phyloP scores from a whole-genome alignment of 92 coral and sea anemone species.

The Epizoanthus stellaris region DNA sequence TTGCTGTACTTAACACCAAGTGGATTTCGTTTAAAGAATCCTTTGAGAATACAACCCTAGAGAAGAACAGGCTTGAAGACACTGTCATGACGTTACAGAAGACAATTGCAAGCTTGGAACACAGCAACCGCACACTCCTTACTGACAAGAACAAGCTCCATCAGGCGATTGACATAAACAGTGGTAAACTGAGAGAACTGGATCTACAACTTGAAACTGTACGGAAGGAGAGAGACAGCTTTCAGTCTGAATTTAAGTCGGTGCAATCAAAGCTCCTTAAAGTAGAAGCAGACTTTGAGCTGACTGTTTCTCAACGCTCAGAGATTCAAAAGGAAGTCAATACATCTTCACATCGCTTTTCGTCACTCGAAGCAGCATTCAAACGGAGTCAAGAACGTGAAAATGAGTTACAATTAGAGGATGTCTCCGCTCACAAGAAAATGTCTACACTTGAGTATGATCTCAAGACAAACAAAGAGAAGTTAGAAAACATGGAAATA shows the following conservation, averaged over 20 bases:
- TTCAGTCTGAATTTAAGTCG: conserved; percentile 23
- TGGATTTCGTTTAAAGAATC: conserved; percentile 49
- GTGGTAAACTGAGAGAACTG: conserved; percentile 17
- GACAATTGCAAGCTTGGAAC: conserved; percentile 41
- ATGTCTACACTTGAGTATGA: conserved; percentile 54
- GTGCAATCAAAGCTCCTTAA: conserved; percentile 32
- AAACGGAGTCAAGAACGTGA: conserved; percentile 63
- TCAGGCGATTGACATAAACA: neutral
- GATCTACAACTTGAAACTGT: conserved; percentile 20
- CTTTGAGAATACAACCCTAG: conserved; percentile 37
- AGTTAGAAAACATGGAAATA: conserved; percentile 46
- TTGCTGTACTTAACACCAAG: conserved; percentile 36
- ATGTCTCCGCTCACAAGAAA: conserved; percentile 54
- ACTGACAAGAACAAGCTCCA: conserved; percentile 52
- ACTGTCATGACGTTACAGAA: conserved; percentile 44
- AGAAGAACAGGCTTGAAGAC: conserved; percentile 47
- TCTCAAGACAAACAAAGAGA: conserved; percentile 58
- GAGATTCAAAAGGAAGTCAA: conserved; percentile 26
- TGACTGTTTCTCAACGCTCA: conserved; percentile 25
- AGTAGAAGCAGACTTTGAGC: conserved; percentile 38
- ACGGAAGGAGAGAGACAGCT: conserved; percentile 32
- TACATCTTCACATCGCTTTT: conserved; percentile 35
- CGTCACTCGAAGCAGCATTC: conserved; percentile 52
- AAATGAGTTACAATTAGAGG: conserved; percentile 43
- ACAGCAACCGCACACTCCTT: conserved; percentile 35